Conservation (phyloP, 2,113 vertebrate genomes). For the Corythornis vintsioides region DNA sequence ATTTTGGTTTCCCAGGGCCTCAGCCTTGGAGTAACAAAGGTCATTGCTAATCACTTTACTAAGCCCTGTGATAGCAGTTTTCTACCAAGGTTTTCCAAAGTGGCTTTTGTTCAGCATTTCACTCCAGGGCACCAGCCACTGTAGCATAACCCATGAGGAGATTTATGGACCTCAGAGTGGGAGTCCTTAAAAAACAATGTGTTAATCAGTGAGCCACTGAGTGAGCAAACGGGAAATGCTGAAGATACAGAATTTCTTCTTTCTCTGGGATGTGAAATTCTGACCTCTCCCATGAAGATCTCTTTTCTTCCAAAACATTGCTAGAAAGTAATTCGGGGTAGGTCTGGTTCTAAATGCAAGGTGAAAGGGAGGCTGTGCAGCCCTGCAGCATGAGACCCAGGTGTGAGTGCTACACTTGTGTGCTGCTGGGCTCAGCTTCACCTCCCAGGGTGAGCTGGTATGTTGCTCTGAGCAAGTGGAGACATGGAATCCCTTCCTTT, state of each 20-base stretch:
- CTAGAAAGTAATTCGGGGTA: not conserved
- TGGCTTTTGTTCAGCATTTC: slow-evolving; percentile 5
- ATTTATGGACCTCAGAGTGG: slow-evolving; percentile 32
- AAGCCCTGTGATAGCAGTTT: not conserved
- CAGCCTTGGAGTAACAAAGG: not conserved
- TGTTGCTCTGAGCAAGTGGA: not conserved
- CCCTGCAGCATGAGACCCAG: not conserved
- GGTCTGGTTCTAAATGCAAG: not conserved
- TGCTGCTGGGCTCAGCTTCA: not conserved
- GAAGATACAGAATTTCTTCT: not conserved
- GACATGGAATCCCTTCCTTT: not conserved
- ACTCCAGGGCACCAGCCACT: not conserved
- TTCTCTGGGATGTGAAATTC: not conserved
- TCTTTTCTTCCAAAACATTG: not conserved
- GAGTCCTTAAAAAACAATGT: not conserved
- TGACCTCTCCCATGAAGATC: not conserved
- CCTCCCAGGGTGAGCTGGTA: accelerated
- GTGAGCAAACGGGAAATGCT: slow-evolving; percentile 28
- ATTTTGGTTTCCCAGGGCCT: not conserved
- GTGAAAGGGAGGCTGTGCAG: not conserved
- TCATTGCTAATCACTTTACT: not conserved
- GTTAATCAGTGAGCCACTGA: slow-evolving; percentile 3
- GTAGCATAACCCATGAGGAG: not conserved
- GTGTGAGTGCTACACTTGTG: not conserved
- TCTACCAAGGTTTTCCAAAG: not conserved